These are phyloP conservation scores for Pachypsylla venusta DNA, from an alignment of 1,140 invertebrate genomes.

Conservation along the genomic window DNA sequence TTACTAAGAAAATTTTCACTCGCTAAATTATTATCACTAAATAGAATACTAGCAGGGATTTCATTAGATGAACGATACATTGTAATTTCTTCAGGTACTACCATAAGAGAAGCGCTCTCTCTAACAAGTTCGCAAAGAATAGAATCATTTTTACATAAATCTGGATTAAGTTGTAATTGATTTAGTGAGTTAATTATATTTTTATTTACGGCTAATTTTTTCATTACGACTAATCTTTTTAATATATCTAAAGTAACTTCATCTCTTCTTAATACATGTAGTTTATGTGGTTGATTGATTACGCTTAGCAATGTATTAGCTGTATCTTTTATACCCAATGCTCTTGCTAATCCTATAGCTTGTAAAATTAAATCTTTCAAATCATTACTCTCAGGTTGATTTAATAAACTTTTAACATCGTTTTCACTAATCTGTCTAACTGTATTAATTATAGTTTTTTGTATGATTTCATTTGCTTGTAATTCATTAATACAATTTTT, in stretches of 20 bases:
- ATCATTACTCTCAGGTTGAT: constrained; percentile 35
- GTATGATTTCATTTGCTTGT: constrained; percentile 42
- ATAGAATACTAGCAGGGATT: constrained; percentile 41
- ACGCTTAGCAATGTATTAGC: constrained; percentile 40
- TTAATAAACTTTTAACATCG: constrained; percentile 37
- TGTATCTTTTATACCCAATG: constrained; percentile 47
- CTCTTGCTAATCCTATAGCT: constrained; percentile 50
- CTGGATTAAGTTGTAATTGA: constrained; percentile 45
- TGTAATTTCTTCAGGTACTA: constrained; percentile 41
- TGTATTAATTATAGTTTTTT: constrained; percentile 43
- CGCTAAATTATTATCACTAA: constrained; percentile 50
- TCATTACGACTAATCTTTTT: constrained; percentile 52
- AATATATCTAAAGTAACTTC: constrained; percentile 46
- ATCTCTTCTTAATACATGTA: constrained; percentile 40
- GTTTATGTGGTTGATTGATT: constrained; percentile 42
- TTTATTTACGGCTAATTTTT: constrained; percentile 48
- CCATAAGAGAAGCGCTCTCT: constrained; percentile 52
- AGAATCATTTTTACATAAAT: constrained; percentile 46
- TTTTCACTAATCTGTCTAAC: constrained; percentile 41
- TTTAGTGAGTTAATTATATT: constrained; percentile 40
- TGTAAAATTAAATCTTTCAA: constrained; percentile 42
- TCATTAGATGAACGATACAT: constrained; percentile 44
- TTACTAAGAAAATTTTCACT: constrained; percentile 58
- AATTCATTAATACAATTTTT: constrained; percentile 30
- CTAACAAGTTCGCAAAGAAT: constrained; percentile 47